These are phyloP conservation scores for Montipora cactus DNA, from an alignment of 64 coral and sea anemone genomes.

Conservation along the genomic window DNA sequence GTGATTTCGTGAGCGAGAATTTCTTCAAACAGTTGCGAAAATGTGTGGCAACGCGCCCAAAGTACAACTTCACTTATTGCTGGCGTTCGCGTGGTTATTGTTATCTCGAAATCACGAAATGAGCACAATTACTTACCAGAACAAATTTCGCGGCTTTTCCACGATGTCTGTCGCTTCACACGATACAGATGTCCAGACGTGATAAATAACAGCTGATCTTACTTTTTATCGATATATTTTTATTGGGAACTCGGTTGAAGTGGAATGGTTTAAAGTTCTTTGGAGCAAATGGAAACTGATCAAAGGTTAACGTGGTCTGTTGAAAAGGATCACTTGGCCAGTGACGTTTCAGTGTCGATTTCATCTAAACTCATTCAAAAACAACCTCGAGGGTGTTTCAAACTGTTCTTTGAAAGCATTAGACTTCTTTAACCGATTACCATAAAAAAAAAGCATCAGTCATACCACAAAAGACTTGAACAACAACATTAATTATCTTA, in stretches of 20 bases:
- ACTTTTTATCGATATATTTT: neutral
- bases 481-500: neutral
- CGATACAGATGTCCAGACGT: neutral
- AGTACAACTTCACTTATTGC: neutral
- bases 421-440: neutral
- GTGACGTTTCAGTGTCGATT: neutral
- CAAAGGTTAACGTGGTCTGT: neutral
- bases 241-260: neutral
- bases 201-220: neutral
- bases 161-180: neutral
- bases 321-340: neutral
- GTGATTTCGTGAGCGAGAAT: conserved; percentile 29
- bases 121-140: no score
- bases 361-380: neutral
- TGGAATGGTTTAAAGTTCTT: neutral
- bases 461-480: neutral
- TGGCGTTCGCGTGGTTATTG: no score
- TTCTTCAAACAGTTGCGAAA: neutral
- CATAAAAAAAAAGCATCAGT: neutral
- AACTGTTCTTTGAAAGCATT: neutral
- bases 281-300: neutral
- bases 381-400: neutral
- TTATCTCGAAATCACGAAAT: no score
- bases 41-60: neutral
- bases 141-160: neutral